Conservation (phyloP, 30 jellyfish, hydroid and myxozoan species). For the Turritopsis rubra region DNA sequence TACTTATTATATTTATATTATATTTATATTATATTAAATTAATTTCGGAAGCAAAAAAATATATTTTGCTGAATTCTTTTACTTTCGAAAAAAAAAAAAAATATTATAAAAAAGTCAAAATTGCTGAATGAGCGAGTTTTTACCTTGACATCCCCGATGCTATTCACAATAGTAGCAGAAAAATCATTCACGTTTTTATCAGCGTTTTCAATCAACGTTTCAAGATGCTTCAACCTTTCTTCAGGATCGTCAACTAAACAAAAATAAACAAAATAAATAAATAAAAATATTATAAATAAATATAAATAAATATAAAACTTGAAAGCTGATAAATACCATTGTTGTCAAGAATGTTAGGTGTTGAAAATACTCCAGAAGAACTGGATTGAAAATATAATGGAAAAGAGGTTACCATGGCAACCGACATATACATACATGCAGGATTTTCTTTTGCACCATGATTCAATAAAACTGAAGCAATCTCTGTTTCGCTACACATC, state of each 20-base stretch:
- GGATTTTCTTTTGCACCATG: constrained; percentile 92
- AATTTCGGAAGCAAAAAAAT: no score
- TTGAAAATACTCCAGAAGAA: neutral
- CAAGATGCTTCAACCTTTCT: constrained; percentile 50
- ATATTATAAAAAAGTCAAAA: no score
- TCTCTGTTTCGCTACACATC: constrained; percentile 70
- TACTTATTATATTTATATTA: no score
- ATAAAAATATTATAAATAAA: neutral
- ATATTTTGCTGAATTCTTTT: no score
- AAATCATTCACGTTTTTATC: constrained; percentile 71
- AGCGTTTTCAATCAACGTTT: constrained; percentile 56
- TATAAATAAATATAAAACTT: no score
- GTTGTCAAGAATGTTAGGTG: no score
- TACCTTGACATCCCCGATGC: constrained; percentile 83
- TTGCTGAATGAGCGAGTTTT: neutral
- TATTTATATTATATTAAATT: no score
- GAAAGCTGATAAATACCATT: no score
- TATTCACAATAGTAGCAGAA: constrained; percentile 72
- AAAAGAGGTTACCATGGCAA: neutral
- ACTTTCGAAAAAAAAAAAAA: no score
- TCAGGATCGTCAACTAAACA: constrained; percentile 58
- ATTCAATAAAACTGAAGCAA: constrained; percentile 47
- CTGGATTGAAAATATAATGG: neutral
- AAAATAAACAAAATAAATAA: neutral
- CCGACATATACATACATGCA: constrained; percentile 39